Conservation (phyloP, 2,888 invertebrate genomes). For the Aspidiotus destructor region DNA sequence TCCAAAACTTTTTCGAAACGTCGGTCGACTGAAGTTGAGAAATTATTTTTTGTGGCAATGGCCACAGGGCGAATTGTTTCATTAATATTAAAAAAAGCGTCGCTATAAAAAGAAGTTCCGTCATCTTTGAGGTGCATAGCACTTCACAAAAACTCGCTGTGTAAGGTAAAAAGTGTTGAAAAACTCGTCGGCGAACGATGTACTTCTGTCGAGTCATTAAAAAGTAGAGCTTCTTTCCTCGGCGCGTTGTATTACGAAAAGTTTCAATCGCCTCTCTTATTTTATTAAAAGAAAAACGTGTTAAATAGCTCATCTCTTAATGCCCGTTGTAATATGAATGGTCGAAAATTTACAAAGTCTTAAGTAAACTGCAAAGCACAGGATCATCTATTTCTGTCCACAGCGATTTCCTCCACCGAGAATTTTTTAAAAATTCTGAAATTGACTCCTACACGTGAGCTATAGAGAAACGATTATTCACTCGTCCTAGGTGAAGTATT, state of each 20-base stretch:
- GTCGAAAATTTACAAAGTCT: too few relatives aligned
- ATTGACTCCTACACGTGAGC: too few relatives aligned
- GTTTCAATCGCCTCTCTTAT: neutral
- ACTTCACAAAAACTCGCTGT: too few relatives aligned
- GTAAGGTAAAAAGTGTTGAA: neutral
- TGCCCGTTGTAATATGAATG: too few relatives aligned
- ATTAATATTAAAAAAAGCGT: neutral
- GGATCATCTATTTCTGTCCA: too few relatives aligned
- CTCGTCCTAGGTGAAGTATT: too few relatives aligned
- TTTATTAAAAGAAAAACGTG: neutral
- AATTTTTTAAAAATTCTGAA: too few relatives aligned
- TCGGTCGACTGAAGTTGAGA: neutral
- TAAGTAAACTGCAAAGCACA: too few relatives aligned
- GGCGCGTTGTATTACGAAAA: neutral
- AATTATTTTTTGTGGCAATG: neutral
- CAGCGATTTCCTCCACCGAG: too few relatives aligned
- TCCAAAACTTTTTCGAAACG: neutral
- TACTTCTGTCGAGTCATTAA: slow-evolving; percentile 2
- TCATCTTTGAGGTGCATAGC: too few relatives aligned
- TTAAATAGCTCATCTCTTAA: neutral
- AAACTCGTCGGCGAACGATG: neutral
- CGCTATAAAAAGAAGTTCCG: too few relatives aligned
- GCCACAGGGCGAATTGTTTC: neutral
- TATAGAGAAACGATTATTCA: too few relatives aligned
- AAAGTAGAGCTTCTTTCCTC: neutral